Base-by-base conservation (phyloP, 2,797 vertebrate genomes). In the Cyclopterus lumpus region DNA sequence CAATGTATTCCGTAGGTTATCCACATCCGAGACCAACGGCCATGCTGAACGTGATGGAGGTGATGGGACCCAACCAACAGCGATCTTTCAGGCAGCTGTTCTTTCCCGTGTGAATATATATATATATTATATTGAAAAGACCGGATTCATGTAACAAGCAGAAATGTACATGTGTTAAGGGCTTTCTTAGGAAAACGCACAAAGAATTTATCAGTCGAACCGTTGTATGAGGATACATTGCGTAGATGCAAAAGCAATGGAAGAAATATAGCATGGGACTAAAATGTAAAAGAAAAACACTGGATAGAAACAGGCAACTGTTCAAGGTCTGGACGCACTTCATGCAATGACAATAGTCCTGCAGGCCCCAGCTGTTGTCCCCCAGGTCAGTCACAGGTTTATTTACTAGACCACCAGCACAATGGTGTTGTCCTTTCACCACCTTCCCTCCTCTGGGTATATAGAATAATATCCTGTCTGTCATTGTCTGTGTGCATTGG, bases 391-490 rank as follows among this genome's bases (percentile, higher is more conserved):
- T 54, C 6, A 53, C 22, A 80, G 79, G 53, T 72, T 24, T 79
- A 86, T 86, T 86, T 83, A 65, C 74, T 65, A 58, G 67, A 51
- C 44, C 26, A 76, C 42, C 22, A 82, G 32, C 49, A 72, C 75
- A 65, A 12, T 1, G 36, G 38, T 76, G 65, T 76, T 71, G 68
- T 81, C 59, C 71, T 73, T 61, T 71, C 30, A n/a, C 67, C 53
- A 30, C 46, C 53, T 40, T 40, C 32, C 26, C 60, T 77, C 76
- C 78, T 84, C 68, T 26, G 42, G 30, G 67, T 70, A 26, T 67
- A 71, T 64, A 36, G 36, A 80, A 84, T 77, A 80, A 85, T 68
- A 87, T 54, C 64, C 73, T 44, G 75, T 77, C 44, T 83, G 62
- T 88, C 62, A 73, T 36, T 77, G 73, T 71, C 20, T 55, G 36